Percentiles rank a stretch among this genome's conserved stretches.
phyloP scores from a whole-genome alignment of 2,797 vertebrate species.

The Rhinichthys osculus region DNA sequence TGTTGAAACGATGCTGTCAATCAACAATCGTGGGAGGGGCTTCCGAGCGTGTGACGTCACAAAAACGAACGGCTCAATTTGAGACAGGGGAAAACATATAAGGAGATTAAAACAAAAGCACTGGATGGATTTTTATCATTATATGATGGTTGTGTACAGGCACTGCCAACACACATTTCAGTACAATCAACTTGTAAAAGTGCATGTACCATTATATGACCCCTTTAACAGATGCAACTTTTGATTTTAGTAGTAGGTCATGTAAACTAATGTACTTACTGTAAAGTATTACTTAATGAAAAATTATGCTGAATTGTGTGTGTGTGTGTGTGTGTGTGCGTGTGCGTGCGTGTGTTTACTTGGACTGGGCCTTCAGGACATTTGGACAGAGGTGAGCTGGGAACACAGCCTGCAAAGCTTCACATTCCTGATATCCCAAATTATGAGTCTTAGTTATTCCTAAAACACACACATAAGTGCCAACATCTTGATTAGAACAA shows the following conservation, averaged over 20 bases:
- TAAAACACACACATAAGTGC: conserved; percentile 58
- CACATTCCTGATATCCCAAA: conserved; percentile 87
- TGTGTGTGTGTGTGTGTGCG: background rate
- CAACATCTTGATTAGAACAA: conserved; percentile 17
- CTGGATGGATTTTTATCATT: no score
- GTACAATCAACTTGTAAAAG: no score
- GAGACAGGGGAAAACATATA: no score
- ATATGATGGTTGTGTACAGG: no score
- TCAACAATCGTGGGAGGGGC: no score
- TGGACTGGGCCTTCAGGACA: conserved; percentile 85
- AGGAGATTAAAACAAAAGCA: no score
- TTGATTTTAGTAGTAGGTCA: background rate
- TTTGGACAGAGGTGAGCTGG: conserved; percentile 85
- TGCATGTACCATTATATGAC: no score
- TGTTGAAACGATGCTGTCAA: no score
- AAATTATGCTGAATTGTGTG: no score
- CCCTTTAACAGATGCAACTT: background rate
- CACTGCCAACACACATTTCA: no score
- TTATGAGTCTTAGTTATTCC: conserved; percentile 93
- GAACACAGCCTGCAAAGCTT: conserved; percentile 89
- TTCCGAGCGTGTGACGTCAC: no score
- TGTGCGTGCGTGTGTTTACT: conserved; percentile 73
- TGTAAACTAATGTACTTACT: background rate
- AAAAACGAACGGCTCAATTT: no score
- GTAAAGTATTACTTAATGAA: background rate